Conservation (phyloP, 2,797 vertebrate genomes). For the Chaetophractus vellerosus region DNA sequence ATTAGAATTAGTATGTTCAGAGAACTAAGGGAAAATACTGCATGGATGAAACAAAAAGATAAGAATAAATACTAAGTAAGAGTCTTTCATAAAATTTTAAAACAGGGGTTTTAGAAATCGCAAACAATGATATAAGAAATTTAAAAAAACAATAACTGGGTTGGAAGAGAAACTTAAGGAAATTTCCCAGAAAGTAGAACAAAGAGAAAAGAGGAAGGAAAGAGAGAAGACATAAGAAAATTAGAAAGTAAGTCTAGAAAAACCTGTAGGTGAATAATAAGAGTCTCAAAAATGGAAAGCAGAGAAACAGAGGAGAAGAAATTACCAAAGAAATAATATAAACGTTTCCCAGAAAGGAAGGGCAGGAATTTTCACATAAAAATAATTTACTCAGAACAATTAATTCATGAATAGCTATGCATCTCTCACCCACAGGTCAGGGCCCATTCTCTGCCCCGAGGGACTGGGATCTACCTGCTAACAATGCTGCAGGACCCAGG, state of each 20-base stretch:
- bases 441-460: no score
- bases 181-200: neutral
- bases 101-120: neutral
- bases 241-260: neutral
- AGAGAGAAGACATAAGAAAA: neutral
- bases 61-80: neutral
- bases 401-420: conserved; percentile 26
- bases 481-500: no score
- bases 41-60: neutral
- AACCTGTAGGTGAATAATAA: neutral
- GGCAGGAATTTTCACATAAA: neutral
- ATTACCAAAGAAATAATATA: conserved; percentile 27
- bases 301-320: neutral
- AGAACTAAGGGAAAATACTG: conserved; percentile 2
- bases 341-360: neutral
- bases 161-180: neutral
- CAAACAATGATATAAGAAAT: neutral
- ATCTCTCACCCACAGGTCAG: neutral
- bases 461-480: no score
- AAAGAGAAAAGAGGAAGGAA: neutral
- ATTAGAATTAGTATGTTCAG: neutral
- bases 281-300: conserved; percentile 3
- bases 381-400: conserved; percentile 26
- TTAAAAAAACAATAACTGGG: neutral
- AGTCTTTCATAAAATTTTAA: neutral